Evolutionary conservation across 2,888 invertebrate genomes (phyloP).

Genomic region (Lysandra bellargus): DNA sequence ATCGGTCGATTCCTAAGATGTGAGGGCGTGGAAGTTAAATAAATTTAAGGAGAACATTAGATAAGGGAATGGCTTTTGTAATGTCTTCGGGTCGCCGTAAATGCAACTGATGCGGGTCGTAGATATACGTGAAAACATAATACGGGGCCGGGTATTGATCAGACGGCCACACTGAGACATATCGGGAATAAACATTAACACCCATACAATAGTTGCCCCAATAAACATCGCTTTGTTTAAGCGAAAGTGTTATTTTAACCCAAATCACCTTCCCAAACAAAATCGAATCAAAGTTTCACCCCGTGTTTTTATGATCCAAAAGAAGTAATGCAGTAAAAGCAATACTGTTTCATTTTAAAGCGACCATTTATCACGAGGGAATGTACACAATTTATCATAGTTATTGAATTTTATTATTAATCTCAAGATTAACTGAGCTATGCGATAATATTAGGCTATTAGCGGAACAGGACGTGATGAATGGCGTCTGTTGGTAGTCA

Average conservation of each 20-base stretch:
- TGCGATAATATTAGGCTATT: conserved; percentile 27
- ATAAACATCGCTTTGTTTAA: neutral
- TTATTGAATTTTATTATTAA: conserved; percentile 28
- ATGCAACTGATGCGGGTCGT: conserved; percentile 75
- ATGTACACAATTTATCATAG: conserved; percentile 22
- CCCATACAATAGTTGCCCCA: neutral
- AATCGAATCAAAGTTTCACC: neutral
- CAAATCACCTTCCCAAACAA: neutral
- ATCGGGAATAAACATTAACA: neutral
- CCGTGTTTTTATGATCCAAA: neutral
- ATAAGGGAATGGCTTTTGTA: conserved; percentile 79
- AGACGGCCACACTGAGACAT: conserved; percentile 17
- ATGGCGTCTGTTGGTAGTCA: conserved; percentile 35
- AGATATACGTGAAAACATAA: conserved; percentile 65
- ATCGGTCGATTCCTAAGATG: conserved; percentile 73
- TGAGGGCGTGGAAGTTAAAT: conserved; percentile 77
- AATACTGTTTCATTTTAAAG: neutral
- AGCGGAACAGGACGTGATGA: conserved; percentile 28
- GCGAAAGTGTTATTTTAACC: neutral
- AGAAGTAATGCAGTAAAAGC: neutral
- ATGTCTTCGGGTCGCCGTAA: conserved; percentile 78
- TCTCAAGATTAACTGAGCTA: conserved; percentile 25
- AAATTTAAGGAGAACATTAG: conserved; percentile 76
- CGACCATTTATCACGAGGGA: conserved; percentile 7
- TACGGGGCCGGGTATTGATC: conserved; percentile 37